Evolutionary conservation across 2,113 vertebrate species (phyloP).

Genomic region (Lamprotornis superbus): DNA sequence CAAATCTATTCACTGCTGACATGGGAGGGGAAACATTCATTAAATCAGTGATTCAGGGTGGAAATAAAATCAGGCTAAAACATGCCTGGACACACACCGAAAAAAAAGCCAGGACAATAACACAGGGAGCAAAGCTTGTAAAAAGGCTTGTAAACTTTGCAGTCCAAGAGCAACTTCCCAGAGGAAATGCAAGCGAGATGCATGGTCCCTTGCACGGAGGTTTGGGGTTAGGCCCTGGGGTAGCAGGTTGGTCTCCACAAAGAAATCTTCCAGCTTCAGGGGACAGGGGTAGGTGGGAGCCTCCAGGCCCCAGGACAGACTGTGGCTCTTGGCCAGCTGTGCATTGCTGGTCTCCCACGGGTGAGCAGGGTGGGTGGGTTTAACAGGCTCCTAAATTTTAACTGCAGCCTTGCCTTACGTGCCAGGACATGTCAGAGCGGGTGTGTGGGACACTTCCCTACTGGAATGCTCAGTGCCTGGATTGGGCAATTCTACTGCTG

Average conservation of each 20-base stretch:
- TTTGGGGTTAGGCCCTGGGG: not conserved
- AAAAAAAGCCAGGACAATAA: constrained; percentile 34
- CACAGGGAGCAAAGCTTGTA: constrained; percentile 50
- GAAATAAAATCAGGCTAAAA: constrained; percentile 41
- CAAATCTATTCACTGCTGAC: constrained; percentile 7
- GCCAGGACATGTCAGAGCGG: not conserved
- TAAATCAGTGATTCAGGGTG: not conserved
- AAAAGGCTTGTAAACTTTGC: constrained; percentile 60
- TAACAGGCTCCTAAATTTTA: not conserved
- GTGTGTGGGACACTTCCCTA: not conserved
- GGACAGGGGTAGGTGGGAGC: not conserved
- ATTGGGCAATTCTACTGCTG: not conserved
- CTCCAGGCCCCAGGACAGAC: not conserved
- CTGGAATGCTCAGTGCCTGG: not conserved
- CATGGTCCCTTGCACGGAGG: constrained; percentile 24
- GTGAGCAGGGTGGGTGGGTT: not conserved
- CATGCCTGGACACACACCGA: constrained; percentile 20
- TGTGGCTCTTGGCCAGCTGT: not conserved
- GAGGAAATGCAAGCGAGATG: constrained; percentile 42
- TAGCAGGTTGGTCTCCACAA: not conserved
- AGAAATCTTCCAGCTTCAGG: not conserved
- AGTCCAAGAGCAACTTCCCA: constrained; percentile 39
- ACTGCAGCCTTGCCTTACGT: not conserved
- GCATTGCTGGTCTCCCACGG: not conserved
- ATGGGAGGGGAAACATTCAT: not conserved